Conservation (phyloP, 2,888 invertebrate genomes). For the Eupithecia vulgata region DNA sequence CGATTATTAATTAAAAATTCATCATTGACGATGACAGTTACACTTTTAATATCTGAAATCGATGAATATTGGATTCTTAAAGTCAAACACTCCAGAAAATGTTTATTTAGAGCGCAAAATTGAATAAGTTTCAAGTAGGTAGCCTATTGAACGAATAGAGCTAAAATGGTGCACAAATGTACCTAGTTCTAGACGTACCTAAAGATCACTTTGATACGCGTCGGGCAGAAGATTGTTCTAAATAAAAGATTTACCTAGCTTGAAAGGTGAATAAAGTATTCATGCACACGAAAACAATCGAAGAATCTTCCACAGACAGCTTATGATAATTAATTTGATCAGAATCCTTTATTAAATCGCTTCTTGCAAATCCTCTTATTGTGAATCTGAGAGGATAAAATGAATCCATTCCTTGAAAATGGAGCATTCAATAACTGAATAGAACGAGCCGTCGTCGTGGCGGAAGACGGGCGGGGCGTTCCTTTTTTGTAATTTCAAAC, state of each 20-base stretch:
- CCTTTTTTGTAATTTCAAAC: slow-evolving; percentile 45
- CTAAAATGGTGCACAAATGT: neutral
- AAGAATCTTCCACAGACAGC: slow-evolving; percentile 31
- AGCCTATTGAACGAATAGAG: too few species aligned
- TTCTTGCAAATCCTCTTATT: slow-evolving; percentile 42
- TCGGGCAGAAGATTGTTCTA: neutral
- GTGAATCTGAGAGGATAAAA: slow-evolving; percentile 39
- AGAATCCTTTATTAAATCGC: slow-evolving; percentile 47
- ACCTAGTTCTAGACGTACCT: too few species aligned
- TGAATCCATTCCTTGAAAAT: slow-evolving; percentile 53
- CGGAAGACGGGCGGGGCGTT: slow-evolving; percentile 52
- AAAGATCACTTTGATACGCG: neutral
- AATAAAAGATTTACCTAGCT: neutral
- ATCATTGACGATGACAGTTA: too few species aligned
- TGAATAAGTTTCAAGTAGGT: too few species aligned
- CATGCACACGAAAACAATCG: slow-evolving; percentile 1
- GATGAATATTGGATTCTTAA: too few species aligned
- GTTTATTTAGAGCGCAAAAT: too few species aligned
- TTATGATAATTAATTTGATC: slow-evolving; percentile 44
- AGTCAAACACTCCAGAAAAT: too few species aligned
- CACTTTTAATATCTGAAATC: too few species aligned
- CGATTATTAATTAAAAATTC: too few species aligned
- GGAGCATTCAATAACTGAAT: slow-evolving; percentile 71
- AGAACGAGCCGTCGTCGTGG: slow-evolving; percentile 51
- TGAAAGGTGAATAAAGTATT: neutral